Evolutionary conservation across 1,140 invertebrate genomes (phyloP), one percentile per base, ranked within the genome.

Genomic region (Hycleus cichorii): DNA sequence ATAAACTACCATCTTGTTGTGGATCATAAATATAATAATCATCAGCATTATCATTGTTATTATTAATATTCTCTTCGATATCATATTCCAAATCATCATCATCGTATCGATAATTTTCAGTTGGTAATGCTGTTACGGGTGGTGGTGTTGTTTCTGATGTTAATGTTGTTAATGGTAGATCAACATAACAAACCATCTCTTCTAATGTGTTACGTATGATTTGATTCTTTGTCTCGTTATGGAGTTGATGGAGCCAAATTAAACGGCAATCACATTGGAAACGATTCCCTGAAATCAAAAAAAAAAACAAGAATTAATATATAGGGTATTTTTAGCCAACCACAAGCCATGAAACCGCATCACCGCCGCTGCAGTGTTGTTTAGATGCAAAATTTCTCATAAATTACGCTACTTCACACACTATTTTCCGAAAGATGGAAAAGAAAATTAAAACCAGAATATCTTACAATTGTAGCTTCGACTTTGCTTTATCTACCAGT

Each of bases 251-350:
- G 73, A 89, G 83, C 88, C 87, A 90, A 50, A 83, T 78, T 56
- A 90, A 75, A 58, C 86, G 82, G 71, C 87, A 89, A 77, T 90
- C 86, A 74, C 88, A 90, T 58, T 83, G 79, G 75, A 90, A 85
- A 70, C 83, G 83, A 76, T 89, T 90, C 67, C 84, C 88, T 90
- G 81, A 55, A 77, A 80, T 63, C 18, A 18, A 18, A 18, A 18
- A 18, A 18, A 18, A 18, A 18, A 18, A 18, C 18, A 18, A 18
- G 18, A 18, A 1, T 18, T 18, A 18, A 18, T 18, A 12, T 12
- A 18, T 18, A 18, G 18, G 18, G 18, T 18, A 1, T 18, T 18
- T 12, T 18, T 18, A 1, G 18, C 18, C 18, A 18, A 18, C 18
- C 18, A 18, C 18, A 18, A 18, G 18, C 2, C 18, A 18, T 18